Evolutionary conservation across 2,797 vertebrate genomes (phyloP).

Genomic region (Trichosurus vulpecula): DNA sequence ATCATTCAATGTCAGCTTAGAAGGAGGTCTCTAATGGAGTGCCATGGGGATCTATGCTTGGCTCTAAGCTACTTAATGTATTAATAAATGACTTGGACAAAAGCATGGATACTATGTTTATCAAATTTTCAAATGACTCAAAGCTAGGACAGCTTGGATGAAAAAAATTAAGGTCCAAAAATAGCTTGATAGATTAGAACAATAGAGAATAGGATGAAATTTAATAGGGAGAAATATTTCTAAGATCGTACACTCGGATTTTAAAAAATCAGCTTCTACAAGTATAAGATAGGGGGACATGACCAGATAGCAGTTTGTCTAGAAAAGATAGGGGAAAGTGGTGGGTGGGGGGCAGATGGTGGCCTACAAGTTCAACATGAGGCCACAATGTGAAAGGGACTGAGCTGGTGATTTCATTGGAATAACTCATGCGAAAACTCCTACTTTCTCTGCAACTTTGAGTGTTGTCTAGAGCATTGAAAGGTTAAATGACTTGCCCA

Average conservation of each 20-base stretch:
- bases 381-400: neutral
- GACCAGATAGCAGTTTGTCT: neutral
- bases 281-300: too few species aligned
- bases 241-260: too few species aligned
- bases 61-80: neutral
- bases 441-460: neutral
- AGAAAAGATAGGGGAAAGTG: neutral
- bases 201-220: neutral
- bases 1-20: too few species aligned
- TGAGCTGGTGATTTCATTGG: neutral
- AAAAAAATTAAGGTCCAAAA: neutral
- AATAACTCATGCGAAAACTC: neutral
- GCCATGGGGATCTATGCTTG: neutral
- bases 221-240: neutral
- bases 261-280: too few species aligned
- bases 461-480: neutral
- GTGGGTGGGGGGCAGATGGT: neutral
- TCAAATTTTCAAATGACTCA: neutral
- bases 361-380: neutral
- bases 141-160: neutral
- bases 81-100: neutral
- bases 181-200: neutral
- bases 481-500: neutral
- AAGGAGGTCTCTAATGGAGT: neutral
- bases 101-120: neutral